Evolutionary conservation across 1,140 invertebrate species (phyloP), one percentile per base, ranked within the genome.

Genomic region (Drosophila littoralis): DNA sequence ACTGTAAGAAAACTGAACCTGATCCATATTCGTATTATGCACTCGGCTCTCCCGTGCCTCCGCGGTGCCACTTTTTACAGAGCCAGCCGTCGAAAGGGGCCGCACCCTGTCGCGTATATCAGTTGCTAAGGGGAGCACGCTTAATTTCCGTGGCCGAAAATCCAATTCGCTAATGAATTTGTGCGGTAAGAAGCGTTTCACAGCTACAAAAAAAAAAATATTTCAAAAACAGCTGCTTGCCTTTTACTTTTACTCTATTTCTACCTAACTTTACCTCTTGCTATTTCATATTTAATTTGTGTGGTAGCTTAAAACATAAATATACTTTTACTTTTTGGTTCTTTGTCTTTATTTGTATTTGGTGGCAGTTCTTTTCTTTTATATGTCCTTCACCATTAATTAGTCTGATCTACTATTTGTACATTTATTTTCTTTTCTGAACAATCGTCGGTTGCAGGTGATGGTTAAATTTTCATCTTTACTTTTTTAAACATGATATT

Each of bases 111-210:
- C 91, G 86, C 90, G 91, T 79, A 92, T 92, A 84, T 91, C 91
- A 74, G 90, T 92, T 82, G 91, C 92, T 73, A 92, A 92, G 92
- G 92, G 93, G 91, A 94, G 93, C 93, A 93, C 93, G 90, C 93
- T 94, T 93, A 94, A 94, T 93, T 93, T 94, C 90, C 93, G 93
- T 91, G 94, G 96, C 93, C 95, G 96, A 95, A 97, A 97, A 94
- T 97, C 96, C 94, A 97, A 96, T 95, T 97, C 97, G 93, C 95
- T 97, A 94, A 97, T 97, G 96, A 97, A 97, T 95, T 95, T 97
- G 95, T 97, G 96, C 88, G 96, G 97, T 97, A 97, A 97, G 94
- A 91, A 79, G 84, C 60, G 83, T 88, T 88, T 66, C 79, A 86
- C 76, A 88, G 63, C 77, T 76, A 76, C 43, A 61, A 52, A 61